A percentile compares a stretch with the other conserved stretches of the same genome.
Conservation (phyloP, 2,888 invertebrate genomes). For the Scrobipalpa atriplicella region DNA sequence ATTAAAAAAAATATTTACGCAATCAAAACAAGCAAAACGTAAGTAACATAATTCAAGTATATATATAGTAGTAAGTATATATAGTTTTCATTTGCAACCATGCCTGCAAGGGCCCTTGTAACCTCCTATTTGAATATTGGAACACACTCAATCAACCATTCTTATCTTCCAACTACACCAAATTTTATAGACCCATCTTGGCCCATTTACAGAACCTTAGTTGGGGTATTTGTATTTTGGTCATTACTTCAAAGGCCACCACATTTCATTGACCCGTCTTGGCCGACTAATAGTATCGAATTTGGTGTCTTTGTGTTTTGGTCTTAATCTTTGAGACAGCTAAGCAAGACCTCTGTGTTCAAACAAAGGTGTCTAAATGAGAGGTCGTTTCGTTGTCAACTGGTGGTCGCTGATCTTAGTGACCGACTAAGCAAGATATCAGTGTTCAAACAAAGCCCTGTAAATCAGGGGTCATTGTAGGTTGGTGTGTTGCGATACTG, state of each 20-base stretch:
- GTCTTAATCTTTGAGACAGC: no score
- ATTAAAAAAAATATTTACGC: not conserved
- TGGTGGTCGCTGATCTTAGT: not conserved
- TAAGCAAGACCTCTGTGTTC: not conserved
- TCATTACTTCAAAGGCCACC: not conserved
- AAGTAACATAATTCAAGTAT: not conserved
- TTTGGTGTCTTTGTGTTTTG: no score
- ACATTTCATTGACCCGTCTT: not conserved
- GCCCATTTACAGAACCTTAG: not conserved
- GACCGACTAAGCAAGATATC: not conserved
- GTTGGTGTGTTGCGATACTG: not conserved
- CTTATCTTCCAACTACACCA: not conserved
- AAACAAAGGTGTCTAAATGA: not conserved
- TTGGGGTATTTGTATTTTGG: not conserved
- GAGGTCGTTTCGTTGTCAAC: not conserved
- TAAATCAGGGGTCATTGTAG: not conserved
- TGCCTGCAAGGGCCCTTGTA: not conserved
- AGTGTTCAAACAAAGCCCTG: not conserved
- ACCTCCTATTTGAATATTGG: constrained; percentile 3
- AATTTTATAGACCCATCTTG: not conserved
- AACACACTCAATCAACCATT: constrained; percentile 9
- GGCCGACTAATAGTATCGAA: no score
- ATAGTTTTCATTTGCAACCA: constrained; percentile 10
- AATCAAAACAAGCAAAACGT: no score
- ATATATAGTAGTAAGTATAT: not conserved